A percentile compares a stretch with the other conserved stretches of the same genome.
Conservation (phyloP, 2,888 invertebrate genomes). For the Globia sparganii region DNA sequence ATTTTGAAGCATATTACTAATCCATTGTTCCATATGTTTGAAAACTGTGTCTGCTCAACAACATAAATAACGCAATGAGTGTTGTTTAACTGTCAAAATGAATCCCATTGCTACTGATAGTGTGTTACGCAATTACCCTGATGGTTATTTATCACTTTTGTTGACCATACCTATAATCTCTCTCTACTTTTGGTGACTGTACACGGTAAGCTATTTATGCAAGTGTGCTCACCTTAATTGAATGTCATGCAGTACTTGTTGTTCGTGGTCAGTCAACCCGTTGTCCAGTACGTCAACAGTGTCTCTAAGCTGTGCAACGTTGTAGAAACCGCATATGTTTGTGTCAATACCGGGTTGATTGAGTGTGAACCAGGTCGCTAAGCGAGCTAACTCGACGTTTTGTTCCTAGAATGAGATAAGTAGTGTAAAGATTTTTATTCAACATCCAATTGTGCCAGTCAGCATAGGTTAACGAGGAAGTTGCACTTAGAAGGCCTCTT, state of each 20-base stretch:
- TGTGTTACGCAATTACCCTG: too few relatives aligned
- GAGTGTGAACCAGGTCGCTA: conserved; percentile 93
- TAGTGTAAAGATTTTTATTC: neutral
- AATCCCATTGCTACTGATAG: too few relatives aligned
- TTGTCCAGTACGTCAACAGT: conserved; percentile 92
- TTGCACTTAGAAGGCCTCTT: neutral
- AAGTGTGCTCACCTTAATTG: conserved; percentile 89
- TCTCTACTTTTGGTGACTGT: neutral
- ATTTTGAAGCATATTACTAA: too few relatives aligned
- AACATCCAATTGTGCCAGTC: neutral
- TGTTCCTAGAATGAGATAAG: conserved; percentile 80
- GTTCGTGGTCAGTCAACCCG: conserved; percentile 92
- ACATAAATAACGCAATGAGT: too few relatives aligned
- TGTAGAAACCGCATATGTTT: conserved; percentile 94
- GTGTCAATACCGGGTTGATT: conserved; percentile 92
- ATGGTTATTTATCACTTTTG: neutral
- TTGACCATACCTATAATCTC: neutral
- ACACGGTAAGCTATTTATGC: neutral
- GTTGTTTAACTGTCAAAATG: too few relatives aligned
- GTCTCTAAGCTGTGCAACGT: conserved; percentile 89
- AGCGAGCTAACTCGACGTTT: conserved; percentile 92
- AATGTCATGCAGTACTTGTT: conserved; percentile 91
- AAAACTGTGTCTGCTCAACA: too few relatives aligned
- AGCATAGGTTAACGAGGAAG: neutral
- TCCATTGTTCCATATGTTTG: too few relatives aligned